phyloP scores from a whole-genome alignment of 2,797 vertebrate genomes.

The Sparidentex hasta region DNA sequence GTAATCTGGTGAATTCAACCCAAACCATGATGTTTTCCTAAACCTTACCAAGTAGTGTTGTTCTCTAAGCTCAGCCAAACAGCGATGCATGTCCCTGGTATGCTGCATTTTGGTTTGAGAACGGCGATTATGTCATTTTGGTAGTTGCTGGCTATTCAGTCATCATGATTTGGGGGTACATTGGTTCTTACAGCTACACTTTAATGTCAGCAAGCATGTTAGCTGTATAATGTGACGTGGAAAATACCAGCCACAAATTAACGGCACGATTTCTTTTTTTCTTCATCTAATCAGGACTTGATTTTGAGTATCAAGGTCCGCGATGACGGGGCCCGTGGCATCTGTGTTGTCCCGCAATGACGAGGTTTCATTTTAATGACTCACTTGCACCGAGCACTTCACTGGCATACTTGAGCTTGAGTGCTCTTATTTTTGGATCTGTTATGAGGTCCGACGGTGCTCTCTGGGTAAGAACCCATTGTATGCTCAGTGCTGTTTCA shows the following conservation, averaged over 20 bases:
- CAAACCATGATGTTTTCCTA: too few relatives aligned
- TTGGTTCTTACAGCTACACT: too few relatives aligned
- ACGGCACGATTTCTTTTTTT: background rate
- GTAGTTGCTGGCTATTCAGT: too few relatives aligned
- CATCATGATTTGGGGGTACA: too few relatives aligned
- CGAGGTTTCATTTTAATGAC: background rate
- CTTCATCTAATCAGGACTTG: background rate
- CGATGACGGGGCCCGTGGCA: background rate
- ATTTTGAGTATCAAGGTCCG: background rate
- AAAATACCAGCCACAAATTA: background rate
- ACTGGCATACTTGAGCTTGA: slow-evolving; percentile 11
- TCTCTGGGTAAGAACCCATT: background rate
- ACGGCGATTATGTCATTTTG: too few relatives aligned
- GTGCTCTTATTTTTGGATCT: slow-evolving; percentile 26
- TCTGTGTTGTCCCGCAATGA: background rate
- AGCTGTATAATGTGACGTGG: background rate
- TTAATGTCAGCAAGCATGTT: too few relatives aligned
- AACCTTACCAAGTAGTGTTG: too few relatives aligned
- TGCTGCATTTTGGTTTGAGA: too few relatives aligned
- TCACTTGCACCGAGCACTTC: slow-evolving; percentile 10
- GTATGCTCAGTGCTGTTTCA: background rate
- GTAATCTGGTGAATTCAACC: too few relatives aligned
- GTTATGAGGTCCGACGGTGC: background rate
- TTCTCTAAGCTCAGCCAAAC: too few relatives aligned
- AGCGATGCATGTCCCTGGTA: too few relatives aligned